Base-by-base conservation (phyloP, 1,140 invertebrate genomes). In the Drosophila auraria region DNA sequence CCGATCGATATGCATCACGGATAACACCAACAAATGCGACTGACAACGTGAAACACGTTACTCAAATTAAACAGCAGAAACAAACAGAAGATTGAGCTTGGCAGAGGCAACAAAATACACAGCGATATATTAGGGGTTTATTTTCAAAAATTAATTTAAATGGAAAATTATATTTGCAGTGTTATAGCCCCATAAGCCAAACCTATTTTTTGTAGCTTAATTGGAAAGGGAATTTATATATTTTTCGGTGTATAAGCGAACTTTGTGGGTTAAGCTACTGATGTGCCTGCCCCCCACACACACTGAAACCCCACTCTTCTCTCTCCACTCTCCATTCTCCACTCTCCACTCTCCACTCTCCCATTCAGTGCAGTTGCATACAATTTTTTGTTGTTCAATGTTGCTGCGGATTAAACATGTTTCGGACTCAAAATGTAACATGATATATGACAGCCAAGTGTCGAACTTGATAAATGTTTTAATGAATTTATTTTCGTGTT, bases 401-500 rank as follows among this genome's bases (percentile, higher is more conserved):
- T 79, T 64, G 64, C 54, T 49, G 83, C 61, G 84, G 83, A 87
- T 89, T 87, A 89, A 87, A 87, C 83, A 87, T 87, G 84, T 84
- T 80, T 81, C 69, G 63, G 68, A 44, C 84, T 82, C 78, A 75
- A 79, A 79, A 84, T 86, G 86, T 80, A 90, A 90, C 86, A 90
- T 90, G 86, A 89, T 89, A 89, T 89, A 89, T 89, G 86, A 89
- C 86, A 90, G 75, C 60, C 81, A 73, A 82, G 86, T 89, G 86
- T 89, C 86, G 81, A 90, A 89, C 82, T 89, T 89, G 86, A 89
- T 89, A 89, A 89, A 89, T 89, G 86, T 80, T 89, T 90, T 84
- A 89, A 90, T 90, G 86, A 79, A 89, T 89, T 90, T 89, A 89
- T 89, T 87, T 87, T 89, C 83, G 66, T 87, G 83, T 87, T 87